Base-by-base conservation (phyloP, 2,113 vertebrate genomes). In the Rallus limicola region DNA sequence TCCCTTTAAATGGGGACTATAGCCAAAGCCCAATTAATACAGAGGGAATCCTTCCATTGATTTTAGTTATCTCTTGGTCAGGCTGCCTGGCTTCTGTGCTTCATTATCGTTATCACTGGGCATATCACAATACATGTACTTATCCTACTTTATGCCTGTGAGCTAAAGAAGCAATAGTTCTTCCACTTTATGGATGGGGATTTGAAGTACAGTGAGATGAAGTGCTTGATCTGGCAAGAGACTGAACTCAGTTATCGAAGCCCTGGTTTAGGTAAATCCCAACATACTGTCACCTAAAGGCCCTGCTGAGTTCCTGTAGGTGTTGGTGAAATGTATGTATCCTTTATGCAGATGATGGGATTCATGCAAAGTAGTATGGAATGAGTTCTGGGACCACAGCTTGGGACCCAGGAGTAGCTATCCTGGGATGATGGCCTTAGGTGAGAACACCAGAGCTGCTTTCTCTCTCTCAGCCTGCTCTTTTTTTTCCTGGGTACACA, bases 21-120 rank as follows among this genome's bases (percentile, higher is more conserved):
- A 93, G 23, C 55, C 63, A 91, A 93, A 96, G 77, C 62, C 70
- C 44, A 91, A 55, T 95, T 97, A 95, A 96, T 93, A 78, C 69
- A 86, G 44, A 86, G 56, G 80, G 70, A 93, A 92, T 91, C 65
- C 60, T 92, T 91, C 28, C 46, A 87, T 75, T 94, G 93, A 84
- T 91, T 93, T 94, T 84, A 48, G 65, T 74, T 90, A 77, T 53
- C 65, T 92, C 74, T 97, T 89, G 34, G 69, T 94, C 62, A 87
- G 24, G 28, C 71, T 92, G 44, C 72, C 90, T 86, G 52, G 69
- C 52, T 93, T 86, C n/a, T 58, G 52, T 84, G 62, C 72, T 94
- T 90, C 65, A 17, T 96, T 96, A 75, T 80, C 59, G 18, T 84
- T 82, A 88, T 85, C 67, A 94, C 33, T 38, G 36, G 91, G 50